These are phyloP conservation scores for Leuciscus idus DNA, from an alignment of 2,113 vertebrate species.

Conservation along the genomic window DNA sequence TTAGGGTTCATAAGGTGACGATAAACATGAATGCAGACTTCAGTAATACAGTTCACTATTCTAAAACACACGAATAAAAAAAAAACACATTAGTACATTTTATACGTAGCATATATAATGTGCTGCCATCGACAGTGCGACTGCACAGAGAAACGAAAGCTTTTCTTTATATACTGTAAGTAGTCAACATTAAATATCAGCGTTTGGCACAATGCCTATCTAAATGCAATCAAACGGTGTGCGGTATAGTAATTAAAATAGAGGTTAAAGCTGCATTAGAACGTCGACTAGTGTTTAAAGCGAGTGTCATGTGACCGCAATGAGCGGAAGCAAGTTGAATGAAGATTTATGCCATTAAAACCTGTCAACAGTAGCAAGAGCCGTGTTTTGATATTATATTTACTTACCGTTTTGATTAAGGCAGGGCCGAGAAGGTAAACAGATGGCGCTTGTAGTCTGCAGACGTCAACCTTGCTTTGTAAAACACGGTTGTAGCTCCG, in stretches of 20 bases:
- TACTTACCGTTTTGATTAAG: slow-evolving; percentile 71
- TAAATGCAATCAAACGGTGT: background rate
- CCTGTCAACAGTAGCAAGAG: background rate
- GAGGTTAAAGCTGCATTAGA: background rate
- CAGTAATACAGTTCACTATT: background rate
- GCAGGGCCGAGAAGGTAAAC: slow-evolving; percentile 58
- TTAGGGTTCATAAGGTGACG: background rate
- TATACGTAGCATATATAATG: background rate
- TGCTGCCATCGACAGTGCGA: background rate
- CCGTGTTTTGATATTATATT: background rate
- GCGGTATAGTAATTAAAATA: background rate
- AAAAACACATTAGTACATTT: background rate
- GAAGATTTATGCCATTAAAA: background rate
- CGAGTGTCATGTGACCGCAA: background rate
- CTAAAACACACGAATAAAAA: background rate
- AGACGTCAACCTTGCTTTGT: slow-evolving; percentile 53
- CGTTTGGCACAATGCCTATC: background rate
- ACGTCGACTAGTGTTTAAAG: background rate
- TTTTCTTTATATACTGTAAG: background rate
- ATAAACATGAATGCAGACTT: background rate
- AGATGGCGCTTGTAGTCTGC: slow-evolving; percentile 66
- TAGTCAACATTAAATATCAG: background rate
- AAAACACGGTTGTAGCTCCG: slow-evolving; percentile 63
- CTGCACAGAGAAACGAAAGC: background rate
- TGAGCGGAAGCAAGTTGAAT: background rate